These are phyloP conservation scores for Auanema freiburgensis DNA, from an alignment of 2,888 invertebrate genomes.

Conservation along the genomic window DNA sequence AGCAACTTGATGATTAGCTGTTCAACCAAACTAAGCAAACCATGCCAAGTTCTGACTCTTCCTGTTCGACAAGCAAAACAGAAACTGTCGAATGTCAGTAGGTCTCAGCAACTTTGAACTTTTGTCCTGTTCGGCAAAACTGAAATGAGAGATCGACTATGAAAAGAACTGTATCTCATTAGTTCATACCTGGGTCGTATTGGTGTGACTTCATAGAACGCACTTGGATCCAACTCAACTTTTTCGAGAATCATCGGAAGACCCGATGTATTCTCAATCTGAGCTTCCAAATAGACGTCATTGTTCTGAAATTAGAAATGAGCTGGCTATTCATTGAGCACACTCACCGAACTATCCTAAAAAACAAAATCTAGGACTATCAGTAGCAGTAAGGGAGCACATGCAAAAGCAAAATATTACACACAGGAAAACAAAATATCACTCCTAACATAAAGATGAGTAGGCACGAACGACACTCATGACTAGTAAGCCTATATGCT, in stretches of 20 bases:
- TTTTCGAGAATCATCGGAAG: constrained; percentile 90
- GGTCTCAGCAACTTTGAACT: constrained; percentile 74
- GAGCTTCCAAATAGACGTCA: constrained; percentile 76
- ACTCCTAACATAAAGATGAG: background rate
- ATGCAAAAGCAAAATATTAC: constrained; percentile 13
- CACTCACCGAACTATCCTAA: constrained; percentile 47
- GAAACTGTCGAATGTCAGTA: constrained; percentile 84
- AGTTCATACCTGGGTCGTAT: constrained; percentile 55
- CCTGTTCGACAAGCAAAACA: constrained; percentile 77
- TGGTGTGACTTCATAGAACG: constrained; percentile 75
- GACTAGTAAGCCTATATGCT: background rate
- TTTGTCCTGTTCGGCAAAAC: constrained; percentile 1
- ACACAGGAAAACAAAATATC: constrained; percentile 9
- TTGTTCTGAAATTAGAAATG: constrained; percentile 69
- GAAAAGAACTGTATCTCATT: background rate
- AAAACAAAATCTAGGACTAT: constrained; percentile 17
- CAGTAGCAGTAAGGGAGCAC: constrained; percentile 6
- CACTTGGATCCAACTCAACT: constrained; percentile 88
- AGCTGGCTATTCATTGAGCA: background rate
- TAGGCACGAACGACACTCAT: background rate
- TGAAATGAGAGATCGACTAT: background rate
- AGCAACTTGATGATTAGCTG: background rate
- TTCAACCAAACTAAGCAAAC: constrained; percentile 16
- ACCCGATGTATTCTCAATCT: constrained; percentile 89
- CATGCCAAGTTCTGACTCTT: constrained; percentile 36